A percentile compares a stretch with the other conserved stretches of the same genome.
Conservation (phyloP, 2,113 vertebrate species). For the Hemicordylus capensis region DNA sequence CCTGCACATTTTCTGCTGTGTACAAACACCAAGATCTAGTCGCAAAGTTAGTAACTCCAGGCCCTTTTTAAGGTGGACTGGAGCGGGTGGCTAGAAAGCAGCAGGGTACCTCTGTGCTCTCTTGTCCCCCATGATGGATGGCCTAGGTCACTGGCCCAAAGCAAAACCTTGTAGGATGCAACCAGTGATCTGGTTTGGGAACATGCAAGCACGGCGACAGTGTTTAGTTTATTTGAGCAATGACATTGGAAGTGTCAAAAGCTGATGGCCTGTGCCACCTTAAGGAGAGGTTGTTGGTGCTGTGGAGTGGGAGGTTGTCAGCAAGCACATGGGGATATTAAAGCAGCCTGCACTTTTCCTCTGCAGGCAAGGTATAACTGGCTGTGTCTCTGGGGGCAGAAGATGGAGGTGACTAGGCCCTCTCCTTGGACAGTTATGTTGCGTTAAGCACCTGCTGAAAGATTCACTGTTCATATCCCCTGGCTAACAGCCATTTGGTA, state of each 20-base stretch:
- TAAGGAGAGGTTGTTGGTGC: slow-evolving; percentile 62
- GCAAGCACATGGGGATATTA: slow-evolving; percentile 64
- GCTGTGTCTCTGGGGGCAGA: slow-evolving; percentile 2
- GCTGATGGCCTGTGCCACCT: slow-evolving; percentile 62
- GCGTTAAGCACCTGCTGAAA: background rate
- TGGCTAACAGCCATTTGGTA: background rate
- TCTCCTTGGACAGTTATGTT: background rate
- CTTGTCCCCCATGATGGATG: background rate
- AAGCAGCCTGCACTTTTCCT: slow-evolving; percentile 37
- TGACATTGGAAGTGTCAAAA: background rate
- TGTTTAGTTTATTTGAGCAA: background rate
- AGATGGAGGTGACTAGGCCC: background rate
- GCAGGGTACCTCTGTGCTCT: background rate
- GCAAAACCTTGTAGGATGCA: background rate
- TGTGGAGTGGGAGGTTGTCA: slow-evolving; percentile 33
- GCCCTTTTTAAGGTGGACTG: slow-evolving; percentile 77
- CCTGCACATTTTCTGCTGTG: slow-evolving; percentile 73
- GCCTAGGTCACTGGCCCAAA: background rate
- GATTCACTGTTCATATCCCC: no score
- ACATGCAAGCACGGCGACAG: background rate
- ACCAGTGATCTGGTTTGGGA: background rate
- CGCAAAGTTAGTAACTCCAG: slow-evolving; percentile 14
- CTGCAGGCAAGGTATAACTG: background rate
- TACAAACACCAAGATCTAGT: slow-evolving; percentile 72
- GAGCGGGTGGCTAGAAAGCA: background rate